Percentiles rank a stretch among this genome's conserved stretches.
These are phyloP conservation scores for Indicator maculatus DNA, from an alignment of 2,113 vertebrate species.

Conservation along the genomic window DNA sequence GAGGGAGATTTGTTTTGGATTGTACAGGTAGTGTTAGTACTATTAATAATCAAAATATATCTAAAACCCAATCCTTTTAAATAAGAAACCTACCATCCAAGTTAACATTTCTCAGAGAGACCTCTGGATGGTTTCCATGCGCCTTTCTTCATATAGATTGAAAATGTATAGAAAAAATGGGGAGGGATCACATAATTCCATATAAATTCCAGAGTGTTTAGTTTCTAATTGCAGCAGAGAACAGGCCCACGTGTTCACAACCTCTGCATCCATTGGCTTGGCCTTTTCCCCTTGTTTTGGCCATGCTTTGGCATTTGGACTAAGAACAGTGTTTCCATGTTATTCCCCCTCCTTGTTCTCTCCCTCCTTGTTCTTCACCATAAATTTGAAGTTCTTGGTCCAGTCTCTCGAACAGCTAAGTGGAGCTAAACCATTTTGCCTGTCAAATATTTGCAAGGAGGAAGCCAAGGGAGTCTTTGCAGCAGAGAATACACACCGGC, in stretches of 20 bases:
- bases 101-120: background rate
- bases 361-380: background rate
- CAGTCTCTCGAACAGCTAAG: background rate
- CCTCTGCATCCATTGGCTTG: rapidly evolving
- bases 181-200: background rate
- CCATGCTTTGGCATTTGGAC: background rate
- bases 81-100: background rate
- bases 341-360: rapidly evolving
- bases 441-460: background rate
- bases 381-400: rapidly evolving
- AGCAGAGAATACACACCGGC: rapidly evolving
- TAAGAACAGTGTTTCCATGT: background rate
- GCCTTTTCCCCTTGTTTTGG: background rate
- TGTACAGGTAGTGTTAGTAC: background rate
- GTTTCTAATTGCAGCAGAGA: background rate
- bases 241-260: background rate
- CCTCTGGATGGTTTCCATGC: background rate
- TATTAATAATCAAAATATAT: background rate
- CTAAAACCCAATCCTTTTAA: background rate
- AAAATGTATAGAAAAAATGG: rapidly evolving
- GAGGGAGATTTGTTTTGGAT: background rate
- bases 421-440: background rate
- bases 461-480: background rate
- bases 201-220: rapidly evolving
- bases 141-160: background rate